Base-by-base conservation (phyloP, 2,888 invertebrate genomes). In the Trissolcus japonicus region DNA sequence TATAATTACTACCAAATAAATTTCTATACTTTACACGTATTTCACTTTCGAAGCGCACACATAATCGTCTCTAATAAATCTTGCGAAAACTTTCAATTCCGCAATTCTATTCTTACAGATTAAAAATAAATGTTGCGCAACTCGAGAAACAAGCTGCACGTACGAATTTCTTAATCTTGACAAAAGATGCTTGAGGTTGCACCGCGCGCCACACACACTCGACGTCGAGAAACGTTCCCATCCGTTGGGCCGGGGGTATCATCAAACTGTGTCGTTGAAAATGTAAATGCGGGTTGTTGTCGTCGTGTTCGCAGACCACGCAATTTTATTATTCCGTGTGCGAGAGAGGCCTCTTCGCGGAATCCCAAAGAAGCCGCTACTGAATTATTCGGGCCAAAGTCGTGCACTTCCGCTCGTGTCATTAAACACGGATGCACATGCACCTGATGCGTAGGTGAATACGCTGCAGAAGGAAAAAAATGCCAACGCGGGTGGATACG, bases 351-450 rank as follows among this genome's bases (percentile, higher is more conserved):
- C 17, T 43, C 46, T 51, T 65, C 69, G 65, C 69, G 65, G 65
- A 76, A 69, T 60, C 25, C 56, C 69, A 60, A 76, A 76, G 66
- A 53, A 61, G 66, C 66, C 62, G 76, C 71, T 71, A 17, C 57
- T 69, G 71, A 76, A 71, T 71, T 61, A 76, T 76, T 76, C 71
- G 76, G 76, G 53, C 48, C 56, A 76, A 76, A 76, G 51, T 66
- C 76, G 65, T 53, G 61, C 56, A 69, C 60, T 76, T 76, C 76
- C 76, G 76, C 57, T 66, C 53, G 59, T 54, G 63, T 63, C 61
- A 69, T 75, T 69, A 63, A 57, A 53, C 66, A 61, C 66, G 76
- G 71, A 76, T 76, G 76, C 71, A 76, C 76, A 71, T 76, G 66
- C 66, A 65, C 57, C 35, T 62, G 75, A 35, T 35, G 35, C 75